phyloP scores from a whole-genome alignment of 2,113 vertebrate genomes.

The Sturnira hondurensis region DNA sequence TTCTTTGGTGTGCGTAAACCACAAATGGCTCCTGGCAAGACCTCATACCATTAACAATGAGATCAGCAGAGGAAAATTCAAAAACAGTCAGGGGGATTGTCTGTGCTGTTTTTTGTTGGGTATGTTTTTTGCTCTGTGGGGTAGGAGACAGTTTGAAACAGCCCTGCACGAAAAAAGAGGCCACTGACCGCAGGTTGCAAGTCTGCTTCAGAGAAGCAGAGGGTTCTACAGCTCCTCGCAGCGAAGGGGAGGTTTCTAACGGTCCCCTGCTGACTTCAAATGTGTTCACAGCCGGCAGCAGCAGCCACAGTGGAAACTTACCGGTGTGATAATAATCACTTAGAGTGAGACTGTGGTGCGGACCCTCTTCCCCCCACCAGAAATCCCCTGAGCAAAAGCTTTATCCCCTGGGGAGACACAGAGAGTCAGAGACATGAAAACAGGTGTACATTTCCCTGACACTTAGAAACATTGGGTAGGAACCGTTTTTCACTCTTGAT shows the following conservation, averaged over 20 bases:
- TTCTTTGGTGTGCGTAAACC: conserved; percentile 74
- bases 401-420: conserved; percentile 42
- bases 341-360: conserved; percentile 60
- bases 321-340: conserved; percentile 71
- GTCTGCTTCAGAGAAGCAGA: conserved; percentile 27
- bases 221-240: conserved; percentile 54
- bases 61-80: conserved; percentile 74
- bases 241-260: conserved; percentile 73
- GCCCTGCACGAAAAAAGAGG: conserved; percentile 40
- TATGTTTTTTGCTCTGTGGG: conserved; percentile 50
- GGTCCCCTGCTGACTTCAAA: conserved; percentile 74
- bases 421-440: conserved; percentile 48
- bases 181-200: conserved; percentile 70
- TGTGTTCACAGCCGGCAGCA: conserved; percentile 62
- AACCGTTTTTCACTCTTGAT: not conserved
- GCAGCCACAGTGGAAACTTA: conserved; percentile 63
- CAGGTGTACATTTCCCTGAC: conserved; percentile 63
- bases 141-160: conserved; percentile 74
- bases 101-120: conserved; percentile 65
- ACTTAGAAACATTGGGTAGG: conserved; percentile 39
- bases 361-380: conserved; percentile 52
- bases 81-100: conserved; percentile 72
- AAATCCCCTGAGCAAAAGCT: conserved; percentile 42
- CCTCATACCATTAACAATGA: conserved; percentile 71
- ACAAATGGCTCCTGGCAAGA: conserved; percentile 76